These are phyloP conservation scores for Drosophila pruinosa DNA, from an alignment of 1,140 invertebrate species.

Conservation along the genomic window DNA sequence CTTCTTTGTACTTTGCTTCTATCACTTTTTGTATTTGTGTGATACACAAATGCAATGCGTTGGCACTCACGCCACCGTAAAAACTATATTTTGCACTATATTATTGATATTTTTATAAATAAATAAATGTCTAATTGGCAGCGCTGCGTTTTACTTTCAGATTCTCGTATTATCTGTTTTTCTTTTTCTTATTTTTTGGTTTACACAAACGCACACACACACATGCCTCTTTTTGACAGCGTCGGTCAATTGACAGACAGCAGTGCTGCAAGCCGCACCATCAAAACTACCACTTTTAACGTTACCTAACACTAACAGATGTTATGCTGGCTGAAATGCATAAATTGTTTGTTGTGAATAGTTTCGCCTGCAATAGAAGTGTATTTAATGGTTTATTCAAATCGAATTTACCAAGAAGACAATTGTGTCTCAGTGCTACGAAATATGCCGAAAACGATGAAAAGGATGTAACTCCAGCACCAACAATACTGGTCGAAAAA, in stretches of 20 bases:
- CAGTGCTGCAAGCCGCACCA: slow-evolving; percentile 28
- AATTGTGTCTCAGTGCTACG: slow-evolving; percentile 5
- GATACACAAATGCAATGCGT: slow-evolving; percentile 28
- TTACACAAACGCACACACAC: slow-evolving; percentile 55
- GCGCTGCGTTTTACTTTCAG: slow-evolving; percentile 41
- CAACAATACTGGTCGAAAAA: slow-evolving; percentile 80
- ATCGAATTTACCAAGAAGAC: slow-evolving; percentile 8
- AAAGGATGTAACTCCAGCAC: not conserved
- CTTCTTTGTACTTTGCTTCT: slow-evolving; percentile 67
- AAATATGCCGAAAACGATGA: not conserved
- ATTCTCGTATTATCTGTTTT: slow-evolving; percentile 39
- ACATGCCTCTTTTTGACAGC: slow-evolving; percentile 54
- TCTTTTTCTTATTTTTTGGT: slow-evolving; percentile 65
- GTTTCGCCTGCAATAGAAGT: slow-evolving; percentile 1
- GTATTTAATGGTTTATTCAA: slow-evolving; percentile 11
- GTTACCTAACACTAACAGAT: slow-evolving; percentile 34
- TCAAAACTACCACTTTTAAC: slow-evolving; percentile 8
- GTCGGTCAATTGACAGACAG: slow-evolving; percentile 40
- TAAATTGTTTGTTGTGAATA: slow-evolving; percentile 47
- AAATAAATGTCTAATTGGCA: slow-evolving; percentile 43
- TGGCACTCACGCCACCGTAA: slow-evolving; percentile 25
- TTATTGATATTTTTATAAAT: slow-evolving; percentile 38
- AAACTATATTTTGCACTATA: slow-evolving; percentile 30
- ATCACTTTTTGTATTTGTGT: slow-evolving; percentile 46
- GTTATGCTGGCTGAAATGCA: slow-evolving; percentile 43